Conservation (phyloP, 2,888 invertebrate species). For the Drosophila recens region DNA sequence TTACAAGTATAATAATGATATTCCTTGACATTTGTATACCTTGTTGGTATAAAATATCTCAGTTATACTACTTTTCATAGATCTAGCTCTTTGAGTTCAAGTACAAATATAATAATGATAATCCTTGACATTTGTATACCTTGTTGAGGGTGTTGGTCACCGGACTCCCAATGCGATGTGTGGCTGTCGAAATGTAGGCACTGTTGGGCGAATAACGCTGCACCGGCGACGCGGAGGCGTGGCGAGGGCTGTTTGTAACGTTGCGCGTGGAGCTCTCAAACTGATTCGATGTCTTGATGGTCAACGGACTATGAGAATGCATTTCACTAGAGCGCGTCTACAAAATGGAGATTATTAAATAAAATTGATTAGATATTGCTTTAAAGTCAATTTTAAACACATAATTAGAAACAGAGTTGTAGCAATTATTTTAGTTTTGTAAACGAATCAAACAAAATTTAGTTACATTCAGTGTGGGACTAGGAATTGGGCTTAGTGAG, state of each 20-base stretch:
- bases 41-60: no score
- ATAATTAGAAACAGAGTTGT: slow-evolving; percentile 11
- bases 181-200: slow-evolving; percentile 86
- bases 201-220: slow-evolving; percentile 86
- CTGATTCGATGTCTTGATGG: slow-evolving; percentile 84
- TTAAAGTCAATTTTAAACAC: slow-evolving; percentile 2
- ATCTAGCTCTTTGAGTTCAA: no score
- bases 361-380: background rate
- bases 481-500: slow-evolving; percentile 83
- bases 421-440: background rate
- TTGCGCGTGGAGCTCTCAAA: slow-evolving; percentile 83
- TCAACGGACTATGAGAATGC: slow-evolving; percentile 84
- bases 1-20: no score
- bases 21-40: no score
- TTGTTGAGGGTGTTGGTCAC: slow-evolving; percentile 72
- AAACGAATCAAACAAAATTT: slow-evolving; percentile 57
- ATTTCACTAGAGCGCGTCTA: slow-evolving; percentile 85
- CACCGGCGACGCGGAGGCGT: slow-evolving; percentile 83
- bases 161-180: slow-evolving; percentile 84
- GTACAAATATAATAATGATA: no score
- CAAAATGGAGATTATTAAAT: background rate
- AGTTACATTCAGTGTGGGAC: slow-evolving; percentile 85
- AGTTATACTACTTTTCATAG: no score
- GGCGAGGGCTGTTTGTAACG: slow-evolving; percentile 82
- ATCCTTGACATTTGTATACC: slow-evolving; percentile 35